Percentiles rank a stretch among this genome's conserved stretches.
Conservation (phyloP, 64 coral and sea anemone genomes). For the Montipora capricornis region DNA sequence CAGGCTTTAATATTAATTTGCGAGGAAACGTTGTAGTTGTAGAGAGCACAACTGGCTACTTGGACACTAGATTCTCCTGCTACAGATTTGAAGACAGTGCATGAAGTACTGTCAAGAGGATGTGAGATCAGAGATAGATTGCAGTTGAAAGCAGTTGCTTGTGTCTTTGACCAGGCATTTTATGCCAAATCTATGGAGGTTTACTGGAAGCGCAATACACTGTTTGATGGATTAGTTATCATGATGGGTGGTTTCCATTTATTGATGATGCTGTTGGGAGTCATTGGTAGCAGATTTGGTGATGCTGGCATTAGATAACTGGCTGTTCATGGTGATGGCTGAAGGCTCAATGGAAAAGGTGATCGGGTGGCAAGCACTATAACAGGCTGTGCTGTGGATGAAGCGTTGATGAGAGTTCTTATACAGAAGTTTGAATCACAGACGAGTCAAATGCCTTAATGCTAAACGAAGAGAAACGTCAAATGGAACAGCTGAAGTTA, state of each 20-base stretch:
- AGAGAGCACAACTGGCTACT: no score
- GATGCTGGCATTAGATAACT: constrained; percentile 2
- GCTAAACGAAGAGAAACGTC: no score
- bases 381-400: no score
- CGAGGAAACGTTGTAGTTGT: no score
- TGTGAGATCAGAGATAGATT: neutral
- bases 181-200: neutral
- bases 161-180: neutral
- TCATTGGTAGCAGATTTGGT: constrained; percentile 72
- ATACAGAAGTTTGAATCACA: no score
- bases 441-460: no score
- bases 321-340: neutral
- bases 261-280: neutral
- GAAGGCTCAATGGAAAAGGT: neutral
- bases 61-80: neutral
- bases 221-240: no score
- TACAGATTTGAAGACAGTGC: neutral
- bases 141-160: neutral
- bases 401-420: no score
- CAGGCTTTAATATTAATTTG: no score
- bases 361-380: neutral
- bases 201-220: neutral
- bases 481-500: no score
- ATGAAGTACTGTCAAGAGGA: neutral
- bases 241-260: neutral